Percentiles rank a stretch among this genome's conserved stretches.
Evolutionary conservation across 2,888 invertebrate genomes (phyloP).

Genomic region (Aporophyla lueneburgensis): DNA sequence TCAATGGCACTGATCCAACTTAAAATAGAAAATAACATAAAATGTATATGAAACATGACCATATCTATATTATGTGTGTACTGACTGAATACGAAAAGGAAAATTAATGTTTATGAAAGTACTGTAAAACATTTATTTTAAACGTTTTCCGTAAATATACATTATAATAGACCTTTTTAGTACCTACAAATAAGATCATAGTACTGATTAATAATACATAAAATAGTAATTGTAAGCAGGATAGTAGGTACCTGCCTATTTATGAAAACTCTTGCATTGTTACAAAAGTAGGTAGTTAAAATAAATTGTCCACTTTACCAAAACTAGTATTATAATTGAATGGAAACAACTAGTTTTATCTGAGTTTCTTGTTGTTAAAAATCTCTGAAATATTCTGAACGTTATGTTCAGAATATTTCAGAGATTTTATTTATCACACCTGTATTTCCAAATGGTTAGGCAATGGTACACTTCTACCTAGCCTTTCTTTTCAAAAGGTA

Average conservation of each 20-base stretch:
- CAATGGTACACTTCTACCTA: too few relatives aligned
- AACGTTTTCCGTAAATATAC: not conserved
- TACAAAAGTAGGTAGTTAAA: not conserved
- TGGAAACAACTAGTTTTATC: constrained; percentile 2
- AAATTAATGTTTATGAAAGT: not conserved
- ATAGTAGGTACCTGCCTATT: not conserved
- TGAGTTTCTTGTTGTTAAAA: not conserved
- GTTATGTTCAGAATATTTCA: too few relatives aligned
- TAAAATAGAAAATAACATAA: constrained; percentile 8
- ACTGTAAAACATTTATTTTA: not conserved
- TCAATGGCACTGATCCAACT: constrained; percentile 13
- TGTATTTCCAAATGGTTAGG: too few relatives aligned
- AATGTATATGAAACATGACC: constrained; percentile 18
- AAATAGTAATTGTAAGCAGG: not conserved
- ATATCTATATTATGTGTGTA: not conserved
- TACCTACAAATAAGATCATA: constrained; percentile 20
- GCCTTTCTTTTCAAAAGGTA: too few relatives aligned
- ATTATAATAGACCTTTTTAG: not conserved
- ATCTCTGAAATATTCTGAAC: not conserved
- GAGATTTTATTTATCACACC: too few relatives aligned
- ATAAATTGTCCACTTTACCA: constrained; percentile 4
- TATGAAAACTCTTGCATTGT: not conserved
- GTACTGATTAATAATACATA: constrained; percentile 11
- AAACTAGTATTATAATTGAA: constrained; percentile 7
- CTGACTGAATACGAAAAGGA: not conserved